These are phyloP conservation scores for Graptemys geographica DNA, from an alignment of 2,797 vertebrate species.

Conservation along the genomic window DNA sequence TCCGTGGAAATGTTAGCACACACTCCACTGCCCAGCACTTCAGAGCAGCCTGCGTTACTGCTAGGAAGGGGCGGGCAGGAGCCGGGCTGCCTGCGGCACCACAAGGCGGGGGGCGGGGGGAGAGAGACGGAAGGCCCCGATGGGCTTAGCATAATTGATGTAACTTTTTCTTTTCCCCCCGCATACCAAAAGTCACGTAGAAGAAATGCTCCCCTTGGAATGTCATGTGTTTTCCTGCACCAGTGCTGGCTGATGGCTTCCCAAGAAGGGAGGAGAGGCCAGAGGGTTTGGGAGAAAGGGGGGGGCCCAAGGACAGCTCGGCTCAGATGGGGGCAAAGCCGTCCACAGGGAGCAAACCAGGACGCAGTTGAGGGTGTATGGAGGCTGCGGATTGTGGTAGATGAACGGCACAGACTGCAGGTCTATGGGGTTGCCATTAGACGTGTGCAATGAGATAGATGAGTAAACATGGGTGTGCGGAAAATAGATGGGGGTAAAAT, in stretches of 20 bases:
- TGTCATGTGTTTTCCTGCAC: background rate
- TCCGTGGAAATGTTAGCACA: background rate
- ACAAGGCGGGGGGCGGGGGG: too few relatives aligned
- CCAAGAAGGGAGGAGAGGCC: rapidly evolving
- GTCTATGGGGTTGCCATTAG: background rate
- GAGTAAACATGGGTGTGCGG: background rate
- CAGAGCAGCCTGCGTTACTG: background rate
- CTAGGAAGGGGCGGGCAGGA: background rate
- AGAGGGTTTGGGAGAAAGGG: background rate
- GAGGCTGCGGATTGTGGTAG: background rate
- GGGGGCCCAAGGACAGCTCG: background rate
- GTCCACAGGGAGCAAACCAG: background rate
- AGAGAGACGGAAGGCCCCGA: background rate
- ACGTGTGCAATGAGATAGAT: background rate
- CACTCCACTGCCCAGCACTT: background rate
- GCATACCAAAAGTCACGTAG: background rate
- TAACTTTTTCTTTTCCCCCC: background rate
- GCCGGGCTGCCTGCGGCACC: background rate
- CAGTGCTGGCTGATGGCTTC: rapidly evolving
- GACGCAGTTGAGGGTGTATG: rapidly evolving
- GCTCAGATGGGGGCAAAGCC: rapidly evolving
- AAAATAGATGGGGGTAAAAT: background rate
- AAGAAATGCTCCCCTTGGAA: rapidly evolving
- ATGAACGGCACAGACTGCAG: background rate
- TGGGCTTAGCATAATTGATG: rapidly evolving